phyloP scores from a whole-genome alignment of 1,140 invertebrate species.

The Caerostris darwini region DNA sequence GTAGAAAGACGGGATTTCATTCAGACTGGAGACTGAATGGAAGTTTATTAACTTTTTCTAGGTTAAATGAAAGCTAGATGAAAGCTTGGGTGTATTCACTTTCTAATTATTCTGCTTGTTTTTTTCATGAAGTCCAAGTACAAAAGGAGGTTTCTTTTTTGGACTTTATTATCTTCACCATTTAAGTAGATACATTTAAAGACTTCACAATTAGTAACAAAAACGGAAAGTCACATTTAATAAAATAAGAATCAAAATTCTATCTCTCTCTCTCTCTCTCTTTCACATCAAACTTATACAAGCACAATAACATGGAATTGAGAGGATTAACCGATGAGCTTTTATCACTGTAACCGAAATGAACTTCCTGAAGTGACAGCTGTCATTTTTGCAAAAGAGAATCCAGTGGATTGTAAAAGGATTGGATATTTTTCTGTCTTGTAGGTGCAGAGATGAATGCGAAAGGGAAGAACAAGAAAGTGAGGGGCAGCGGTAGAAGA shows the following conservation, averaged over 20 bases:
- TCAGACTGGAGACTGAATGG: too few relatives aligned
- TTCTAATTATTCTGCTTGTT: not conserved
- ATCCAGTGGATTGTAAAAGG: not conserved
- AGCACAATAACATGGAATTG: not conserved
- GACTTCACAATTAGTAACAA: not conserved
- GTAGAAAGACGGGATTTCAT: too few relatives aligned
- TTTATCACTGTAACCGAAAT: not conserved
- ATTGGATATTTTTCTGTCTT: not conserved
- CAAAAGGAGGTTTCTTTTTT: too few relatives aligned
- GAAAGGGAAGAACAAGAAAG: not conserved
- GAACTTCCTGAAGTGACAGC: conserved; percentile 9
- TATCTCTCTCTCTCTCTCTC: not conserved
- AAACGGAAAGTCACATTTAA: not conserved
- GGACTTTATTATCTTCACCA: too few relatives aligned
- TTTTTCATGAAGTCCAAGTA: too few relatives aligned
- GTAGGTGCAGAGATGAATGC: not conserved
- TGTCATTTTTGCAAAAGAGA: not conserved
- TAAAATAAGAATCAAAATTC: not conserved
- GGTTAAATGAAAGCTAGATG: too few relatives aligned
- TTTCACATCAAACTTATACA: not conserved
- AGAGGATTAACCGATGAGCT: not conserved
- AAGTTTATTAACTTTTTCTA: too few relatives aligned
- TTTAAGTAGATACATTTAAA: too few relatives aligned
- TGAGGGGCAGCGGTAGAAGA: not conserved
- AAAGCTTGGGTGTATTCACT: not conserved